Evolutionary conservation across 2,797 vertebrate genomes (phyloP).

Genomic region (Paramormyrops hopkinsi): DNA sequence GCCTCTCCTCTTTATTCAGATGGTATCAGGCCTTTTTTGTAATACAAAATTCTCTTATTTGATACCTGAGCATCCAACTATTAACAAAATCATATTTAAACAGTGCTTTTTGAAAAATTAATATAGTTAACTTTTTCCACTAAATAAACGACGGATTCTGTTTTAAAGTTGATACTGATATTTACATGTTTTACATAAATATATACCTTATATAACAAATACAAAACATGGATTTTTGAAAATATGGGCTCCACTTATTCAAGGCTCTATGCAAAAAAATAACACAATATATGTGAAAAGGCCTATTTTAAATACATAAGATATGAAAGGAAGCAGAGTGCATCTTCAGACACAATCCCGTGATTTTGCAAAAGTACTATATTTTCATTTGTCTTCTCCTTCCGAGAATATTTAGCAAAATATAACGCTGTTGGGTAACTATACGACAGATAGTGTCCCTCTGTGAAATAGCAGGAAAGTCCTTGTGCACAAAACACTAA

Average conservation of each 20-base stretch:
- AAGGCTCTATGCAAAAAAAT: not conserved
- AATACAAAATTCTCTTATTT: not conserved
- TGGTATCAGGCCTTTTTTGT: not conserved
- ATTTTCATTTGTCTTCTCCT: not conserved
- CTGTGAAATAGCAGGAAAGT: not conserved
- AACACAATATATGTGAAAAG: not conserved
- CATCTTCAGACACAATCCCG: not conserved
- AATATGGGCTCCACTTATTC: not conserved
- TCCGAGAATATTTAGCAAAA: not conserved
- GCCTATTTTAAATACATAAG: not conserved
- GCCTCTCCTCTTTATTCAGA: constrained; percentile 7
- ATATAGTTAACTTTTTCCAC: not conserved
- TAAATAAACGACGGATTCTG: not conserved
- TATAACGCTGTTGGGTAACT: not conserved
- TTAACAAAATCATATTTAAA: constrained; percentile 11
- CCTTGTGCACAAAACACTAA: not conserved
- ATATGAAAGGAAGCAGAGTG: not conserved
- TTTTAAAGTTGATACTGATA: not conserved
- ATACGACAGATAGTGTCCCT: not conserved
- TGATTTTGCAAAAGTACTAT: not conserved
- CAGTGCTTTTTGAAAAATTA: not conserved
- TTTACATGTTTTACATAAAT: not conserved
- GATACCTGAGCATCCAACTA: not conserved
- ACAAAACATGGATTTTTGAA: not conserved
- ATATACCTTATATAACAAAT: not conserved